These are phyloP conservation scores for Bubalus kerabau DNA, from an alignment of 2,113 vertebrate species.

Conservation along the genomic window DNA sequence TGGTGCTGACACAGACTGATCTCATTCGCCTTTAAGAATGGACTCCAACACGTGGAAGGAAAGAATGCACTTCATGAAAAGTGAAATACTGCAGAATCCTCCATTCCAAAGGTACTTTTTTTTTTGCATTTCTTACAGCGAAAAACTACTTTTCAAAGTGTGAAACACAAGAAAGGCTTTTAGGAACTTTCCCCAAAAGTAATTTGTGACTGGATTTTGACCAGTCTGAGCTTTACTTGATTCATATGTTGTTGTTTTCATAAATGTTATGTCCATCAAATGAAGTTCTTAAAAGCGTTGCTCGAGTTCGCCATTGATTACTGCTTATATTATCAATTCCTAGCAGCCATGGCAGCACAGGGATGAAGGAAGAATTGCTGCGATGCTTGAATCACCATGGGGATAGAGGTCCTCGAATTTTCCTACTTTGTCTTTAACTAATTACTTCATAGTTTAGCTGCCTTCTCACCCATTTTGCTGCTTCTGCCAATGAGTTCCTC, in stretches of 20 bases:
- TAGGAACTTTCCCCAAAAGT: not conserved
- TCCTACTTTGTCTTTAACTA: not conserved
- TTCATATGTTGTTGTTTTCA: not conserved
- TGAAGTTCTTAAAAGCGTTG: not conserved
- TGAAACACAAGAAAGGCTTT: not conserved
- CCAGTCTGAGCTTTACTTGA: not conserved
- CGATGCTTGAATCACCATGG: not conserved
- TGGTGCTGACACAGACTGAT: not conserved
- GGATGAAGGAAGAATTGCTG: not conserved
- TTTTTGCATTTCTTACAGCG: not conserved
- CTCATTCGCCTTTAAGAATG: not conserved
- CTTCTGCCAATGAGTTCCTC: not conserved
- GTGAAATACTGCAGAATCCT: not conserved
- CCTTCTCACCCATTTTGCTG: not conserved
- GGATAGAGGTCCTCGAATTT: not conserved
- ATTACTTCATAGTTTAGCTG: not conserved
- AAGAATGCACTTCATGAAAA: not conserved
- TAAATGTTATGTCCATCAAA: not conserved
- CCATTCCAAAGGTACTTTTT: not conserved
- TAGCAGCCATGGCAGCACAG: not conserved
- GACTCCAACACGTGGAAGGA: not conserved
- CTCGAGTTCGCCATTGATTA: not conserved
- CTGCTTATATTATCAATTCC: not conserved
- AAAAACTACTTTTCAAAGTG: not conserved
- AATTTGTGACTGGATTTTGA: not conserved